phyloP scores from a whole-genome alignment of 1,140 invertebrate genomes.

The Cherax quadricarinatus region DNA sequence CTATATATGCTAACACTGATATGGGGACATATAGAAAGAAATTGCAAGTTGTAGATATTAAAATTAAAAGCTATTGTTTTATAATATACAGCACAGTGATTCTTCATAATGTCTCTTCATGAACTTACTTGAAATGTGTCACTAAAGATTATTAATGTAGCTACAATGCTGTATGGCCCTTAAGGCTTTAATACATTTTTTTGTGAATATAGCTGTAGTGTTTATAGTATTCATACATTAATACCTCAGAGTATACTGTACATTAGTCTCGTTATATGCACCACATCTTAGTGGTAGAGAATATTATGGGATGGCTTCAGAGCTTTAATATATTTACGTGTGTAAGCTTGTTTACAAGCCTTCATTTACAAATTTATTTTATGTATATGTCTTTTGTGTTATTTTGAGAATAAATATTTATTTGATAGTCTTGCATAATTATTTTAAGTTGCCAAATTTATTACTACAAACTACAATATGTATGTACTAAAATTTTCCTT shows the following conservation, averaged over 20 bases:
- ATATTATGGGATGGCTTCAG: neutral
- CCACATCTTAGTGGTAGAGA: slow-evolving; percentile 13
- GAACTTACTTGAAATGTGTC: neutral
- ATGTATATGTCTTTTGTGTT: slow-evolving; percentile 47
- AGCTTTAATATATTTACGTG: slow-evolving; percentile 14
- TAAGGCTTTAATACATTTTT: neutral
- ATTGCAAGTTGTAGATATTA: neutral
- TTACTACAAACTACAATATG: too few relatives aligned
- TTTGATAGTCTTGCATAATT: neutral
- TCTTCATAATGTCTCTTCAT: neutral
- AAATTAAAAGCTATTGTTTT: neutral
- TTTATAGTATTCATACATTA: neutral
- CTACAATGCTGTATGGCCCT: neutral
- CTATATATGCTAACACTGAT: neutral
- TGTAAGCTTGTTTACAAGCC: slow-evolving; percentile 33
- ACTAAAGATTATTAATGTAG: too few relatives aligned
- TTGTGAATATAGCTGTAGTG: neutral
- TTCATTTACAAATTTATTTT: slow-evolving; percentile 12
- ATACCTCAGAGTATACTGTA: neutral
- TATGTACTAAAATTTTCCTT: too few relatives aligned
- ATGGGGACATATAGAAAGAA: neutral
- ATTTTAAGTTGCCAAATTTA: neutral
- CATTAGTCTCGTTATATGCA: neutral
- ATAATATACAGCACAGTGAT: neutral
- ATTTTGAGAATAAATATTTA: slow-evolving; percentile 57